phyloP scores from a whole-genome alignment of 2,888 invertebrate genomes.

The Troilus luridus region DNA sequence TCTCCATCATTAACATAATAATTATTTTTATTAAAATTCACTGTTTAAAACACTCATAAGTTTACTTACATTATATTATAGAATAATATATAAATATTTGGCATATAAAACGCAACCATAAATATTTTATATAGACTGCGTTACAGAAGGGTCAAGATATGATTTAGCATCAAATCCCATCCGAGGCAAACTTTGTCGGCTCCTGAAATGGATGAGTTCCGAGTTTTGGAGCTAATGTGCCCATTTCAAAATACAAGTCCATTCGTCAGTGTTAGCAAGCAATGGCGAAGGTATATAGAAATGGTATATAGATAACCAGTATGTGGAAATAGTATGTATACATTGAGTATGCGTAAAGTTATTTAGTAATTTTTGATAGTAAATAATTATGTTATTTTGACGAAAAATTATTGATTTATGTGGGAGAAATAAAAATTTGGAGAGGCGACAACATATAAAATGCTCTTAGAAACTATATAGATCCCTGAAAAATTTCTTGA shows the following conservation, averaged over 20 bases:
- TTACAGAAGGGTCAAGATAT: not conserved
- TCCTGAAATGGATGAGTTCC: not conserved
- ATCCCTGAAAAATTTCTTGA: no score
- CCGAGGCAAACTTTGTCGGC: not conserved
- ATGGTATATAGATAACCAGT: not conserved
- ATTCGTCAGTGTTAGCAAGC: not conserved
- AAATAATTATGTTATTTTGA: no score
- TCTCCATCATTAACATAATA: no score
- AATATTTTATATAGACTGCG: not conserved
- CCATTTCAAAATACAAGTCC: not conserved
- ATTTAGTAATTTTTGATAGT: no score
- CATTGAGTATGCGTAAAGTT: no score
- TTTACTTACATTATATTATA: not conserved
- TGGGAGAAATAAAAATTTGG: no score
- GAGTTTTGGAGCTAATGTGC: not conserved
- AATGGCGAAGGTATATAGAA: not conserved
- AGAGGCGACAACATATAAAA: no score
- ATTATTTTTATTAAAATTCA: no score
- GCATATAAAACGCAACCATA: not conserved
- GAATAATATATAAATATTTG: not conserved
- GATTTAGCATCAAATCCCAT: conserved; percentile 20
- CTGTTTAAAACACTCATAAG: not conserved
- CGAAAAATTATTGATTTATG: no score
- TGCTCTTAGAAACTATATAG: no score
- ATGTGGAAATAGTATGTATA: no score